Percentiles rank a stretch among this genome's conserved stretches.
Conservation (phyloP, 2,797 vertebrate species). For the Coranthus polyacanthus region DNA sequence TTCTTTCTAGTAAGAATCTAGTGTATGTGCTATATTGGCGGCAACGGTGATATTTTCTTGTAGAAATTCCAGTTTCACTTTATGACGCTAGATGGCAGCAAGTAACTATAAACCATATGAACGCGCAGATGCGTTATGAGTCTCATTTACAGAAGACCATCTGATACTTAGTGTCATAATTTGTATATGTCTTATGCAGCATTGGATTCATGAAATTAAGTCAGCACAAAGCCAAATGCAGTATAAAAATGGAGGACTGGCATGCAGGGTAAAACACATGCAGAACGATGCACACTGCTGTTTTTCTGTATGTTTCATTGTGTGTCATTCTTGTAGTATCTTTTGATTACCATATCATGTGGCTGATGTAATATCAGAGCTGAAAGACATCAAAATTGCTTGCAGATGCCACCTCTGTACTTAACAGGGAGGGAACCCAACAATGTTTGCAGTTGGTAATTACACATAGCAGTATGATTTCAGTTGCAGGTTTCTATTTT, state of each 20-base stretch:
- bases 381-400: conserved; percentile 29
- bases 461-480: conserved; percentile 47
- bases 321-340: neutral
- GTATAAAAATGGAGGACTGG: neutral
- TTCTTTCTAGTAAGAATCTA: too few species aligned
- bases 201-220: conserved; percentile 2
- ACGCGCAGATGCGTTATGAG: neutral
- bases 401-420: conserved; percentile 38
- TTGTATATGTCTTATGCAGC: conserved; percentile 23
- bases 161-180: conserved; percentile 2
- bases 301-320: conserved; percentile 1
- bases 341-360: conserved; percentile 11
- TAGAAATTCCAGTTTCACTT: neutral
- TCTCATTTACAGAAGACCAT: neutral
- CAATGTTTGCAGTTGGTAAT: conserved; percentile 58
- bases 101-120: neutral
- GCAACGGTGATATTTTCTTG: neutral
- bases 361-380: conserved; percentile 11
- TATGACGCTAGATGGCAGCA: conserved; percentile 77
- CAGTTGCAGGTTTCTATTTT: conserved; percentile 64
- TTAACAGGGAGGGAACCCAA: conserved; percentile 56
- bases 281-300: neutral
- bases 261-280: neutral
- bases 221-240: conserved; percentile 9
- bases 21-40: neutral